These are phyloP conservation scores for Allygus modestus DNA, from an alignment of 2,888 invertebrate species.

Conservation along the genomic window DNA sequence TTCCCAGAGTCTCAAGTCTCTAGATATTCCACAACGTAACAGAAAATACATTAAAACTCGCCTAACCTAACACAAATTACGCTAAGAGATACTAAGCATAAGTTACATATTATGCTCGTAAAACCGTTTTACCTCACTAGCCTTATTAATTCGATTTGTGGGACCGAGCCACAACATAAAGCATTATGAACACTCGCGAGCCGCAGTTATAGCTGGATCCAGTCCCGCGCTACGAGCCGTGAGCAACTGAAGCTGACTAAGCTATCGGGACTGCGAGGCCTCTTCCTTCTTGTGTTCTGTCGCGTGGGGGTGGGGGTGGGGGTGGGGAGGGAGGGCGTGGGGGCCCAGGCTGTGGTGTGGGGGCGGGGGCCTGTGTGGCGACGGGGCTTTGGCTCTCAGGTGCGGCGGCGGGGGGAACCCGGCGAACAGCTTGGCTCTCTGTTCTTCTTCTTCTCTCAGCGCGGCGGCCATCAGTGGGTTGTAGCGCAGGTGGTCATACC, in stretches of 20 bases:
- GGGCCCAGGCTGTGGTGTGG: constrained; percentile 73
- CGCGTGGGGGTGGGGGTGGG: constrained; percentile 75
- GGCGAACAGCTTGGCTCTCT: constrained; percentile 86
- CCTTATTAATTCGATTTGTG: not conserved
- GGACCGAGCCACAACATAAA: not conserved
- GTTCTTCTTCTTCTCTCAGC: constrained; percentile 83
- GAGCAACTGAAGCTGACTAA: constrained; percentile 14
- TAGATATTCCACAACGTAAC: too few relatives aligned
- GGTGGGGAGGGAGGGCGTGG: constrained; percentile 75
- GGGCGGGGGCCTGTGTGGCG: constrained; percentile 77
- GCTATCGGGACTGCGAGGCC: constrained; percentile 77
- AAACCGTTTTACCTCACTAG: constrained; percentile 12
- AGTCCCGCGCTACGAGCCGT: not conserved
- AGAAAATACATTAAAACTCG: constrained; percentile 27
- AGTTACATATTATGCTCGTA: not conserved
- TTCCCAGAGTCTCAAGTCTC: too few relatives aligned
- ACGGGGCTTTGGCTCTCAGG: constrained; percentile 77
- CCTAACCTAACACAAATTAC: not conserved
- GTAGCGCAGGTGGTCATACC: constrained; percentile 85
- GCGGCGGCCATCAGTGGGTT: constrained; percentile 87
- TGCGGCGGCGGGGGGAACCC: constrained; percentile 82
- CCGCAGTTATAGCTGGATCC: not conserved
- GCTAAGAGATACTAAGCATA: not conserved
- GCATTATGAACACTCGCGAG: too few relatives aligned
- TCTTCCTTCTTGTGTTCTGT: constrained; percentile 78